Evolutionary conservation across 2,113 vertebrate species (phyloP), one percentile per base, ranked within the genome.

Genomic region (Cromileptes altivelis): DNA sequence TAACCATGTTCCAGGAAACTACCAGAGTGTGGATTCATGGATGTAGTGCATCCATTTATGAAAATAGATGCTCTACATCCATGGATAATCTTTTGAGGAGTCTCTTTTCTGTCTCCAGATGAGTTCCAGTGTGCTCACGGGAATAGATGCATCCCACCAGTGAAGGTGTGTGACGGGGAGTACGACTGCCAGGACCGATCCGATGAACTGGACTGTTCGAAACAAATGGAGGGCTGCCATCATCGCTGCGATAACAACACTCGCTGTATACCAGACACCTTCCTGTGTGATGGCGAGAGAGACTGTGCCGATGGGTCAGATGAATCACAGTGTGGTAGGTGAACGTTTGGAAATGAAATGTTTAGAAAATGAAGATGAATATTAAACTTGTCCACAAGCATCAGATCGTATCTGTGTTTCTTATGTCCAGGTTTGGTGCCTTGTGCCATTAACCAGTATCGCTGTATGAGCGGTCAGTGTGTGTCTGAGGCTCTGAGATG

Each of bases 231-330:
- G 2, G 91, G 92, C 3, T 98, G 97, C 19, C 92, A 95, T 61
- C 91, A 96, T 18, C 95, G 12, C 42, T 99, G 97, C 8, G 97
- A 98, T 0, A 63, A 94, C 47, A 71, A 88, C 53, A 91, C 84
- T 1, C 96, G 92, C 81, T 98, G 97, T 9, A 58, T 98, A 45
- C 97, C 97, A 0, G 56, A 94, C 27, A 95, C 93, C 69, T 97
- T 97, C 94, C 70, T 97, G 6, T 98, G 98, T 15, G 97, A 98
- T 0, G 96, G 97, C 1, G 95, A 95, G 0, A 80, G 82, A 0
- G 97, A 99, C 90, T 98, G 97, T n/a, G 33, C 89, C 21, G 98
- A 99, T 70, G 89, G 81, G 0, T 75, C 94, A 0, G 97, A 98
- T 3, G 97, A 99, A 80, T 80, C 86, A 30, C 91, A 95, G 93